Conservation (phyloP, 2,797 vertebrate genomes). For the Danio choprae region DNA sequence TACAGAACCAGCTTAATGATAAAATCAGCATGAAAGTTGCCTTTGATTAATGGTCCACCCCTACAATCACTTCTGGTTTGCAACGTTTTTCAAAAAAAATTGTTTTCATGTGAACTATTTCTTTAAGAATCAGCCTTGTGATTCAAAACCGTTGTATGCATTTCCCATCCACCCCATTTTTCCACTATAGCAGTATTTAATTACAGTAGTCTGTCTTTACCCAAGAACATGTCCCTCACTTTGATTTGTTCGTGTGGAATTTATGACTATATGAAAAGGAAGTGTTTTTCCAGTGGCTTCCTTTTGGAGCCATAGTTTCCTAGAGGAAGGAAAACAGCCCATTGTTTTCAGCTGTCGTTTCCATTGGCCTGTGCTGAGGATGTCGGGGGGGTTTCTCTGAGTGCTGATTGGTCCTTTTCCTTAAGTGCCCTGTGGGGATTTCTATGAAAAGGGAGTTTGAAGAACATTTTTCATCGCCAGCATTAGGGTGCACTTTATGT, state of each 20-base stretch:
- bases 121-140: background rate
- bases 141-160: background rate
- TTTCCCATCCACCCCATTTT: background rate
- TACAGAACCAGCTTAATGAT: too few relatives aligned
- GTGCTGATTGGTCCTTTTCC: slow-evolving; percentile 63
- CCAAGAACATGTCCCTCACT: slow-evolving; percentile 16
- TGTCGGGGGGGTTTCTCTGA: slow-evolving; percentile 60
- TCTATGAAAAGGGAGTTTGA: slow-evolving; percentile 5
- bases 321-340: slow-evolving; percentile 70
- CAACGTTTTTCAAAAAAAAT: too few relatives aligned
- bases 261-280: slow-evolving; percentile 47
- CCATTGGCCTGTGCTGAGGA: slow-evolving; percentile 68
- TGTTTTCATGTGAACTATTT: too few relatives aligned
- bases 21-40: too few relatives aligned
- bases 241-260: slow-evolving; percentile 28
- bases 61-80: too few relatives aligned
- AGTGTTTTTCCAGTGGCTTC: slow-evolving; percentile 64
- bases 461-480: slow-evolving; percentile 22
- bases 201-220: background rate
- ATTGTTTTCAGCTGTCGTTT: slow-evolving; percentile 76
- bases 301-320: slow-evolving; percentile 61
- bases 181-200: background rate
- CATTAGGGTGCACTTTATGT: slow-evolving; percentile 16
- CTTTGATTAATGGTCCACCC: too few relatives aligned
- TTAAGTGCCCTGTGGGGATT: slow-evolving; percentile 44